Conservation (phyloP, 2,888 invertebrate species). For the Folsomia manolachei region DNA sequence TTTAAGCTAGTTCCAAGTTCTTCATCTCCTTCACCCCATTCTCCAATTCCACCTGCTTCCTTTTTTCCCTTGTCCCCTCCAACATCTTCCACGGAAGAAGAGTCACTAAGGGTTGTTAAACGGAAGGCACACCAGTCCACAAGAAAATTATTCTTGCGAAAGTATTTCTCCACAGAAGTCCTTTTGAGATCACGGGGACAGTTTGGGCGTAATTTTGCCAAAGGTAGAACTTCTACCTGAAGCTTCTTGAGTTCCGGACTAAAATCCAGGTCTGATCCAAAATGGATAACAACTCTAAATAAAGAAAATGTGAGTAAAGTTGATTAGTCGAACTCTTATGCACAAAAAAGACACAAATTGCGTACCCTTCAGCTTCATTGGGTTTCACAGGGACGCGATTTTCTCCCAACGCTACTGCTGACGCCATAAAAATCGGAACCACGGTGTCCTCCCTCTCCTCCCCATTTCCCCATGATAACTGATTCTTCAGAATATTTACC, state of each 20-base stretch:
- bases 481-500: constrained; percentile 72
- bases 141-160: neutral
- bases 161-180: constrained; percentile 54
- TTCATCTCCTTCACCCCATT: constrained; percentile 20
- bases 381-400: constrained; percentile 72
- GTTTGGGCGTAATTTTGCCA: constrained; percentile 70
- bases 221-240: constrained; percentile 76
- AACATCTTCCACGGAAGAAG: constrained; percentile 2
- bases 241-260: constrained; percentile 67
- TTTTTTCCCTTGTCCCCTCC: neutral
- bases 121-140: neutral
- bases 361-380: constrained; percentile 79
- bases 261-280: constrained; percentile 74
- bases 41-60: neutral
- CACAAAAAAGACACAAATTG: neutral
- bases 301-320: neutral
- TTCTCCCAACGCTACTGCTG: constrained; percentile 80
- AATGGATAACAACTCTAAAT: constrained; percentile 70
- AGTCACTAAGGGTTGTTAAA: neutral
- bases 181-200: constrained; percentile 80
- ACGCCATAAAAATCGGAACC: constrained; percentile 76
- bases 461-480: constrained; percentile 51
- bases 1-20: constrained; percentile 17
- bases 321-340: neutral
- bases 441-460: constrained; percentile 55